phyloP scores from a whole-genome alignment of 2,797 vertebrate genomes.

The Argyrosomus regius region DNA sequence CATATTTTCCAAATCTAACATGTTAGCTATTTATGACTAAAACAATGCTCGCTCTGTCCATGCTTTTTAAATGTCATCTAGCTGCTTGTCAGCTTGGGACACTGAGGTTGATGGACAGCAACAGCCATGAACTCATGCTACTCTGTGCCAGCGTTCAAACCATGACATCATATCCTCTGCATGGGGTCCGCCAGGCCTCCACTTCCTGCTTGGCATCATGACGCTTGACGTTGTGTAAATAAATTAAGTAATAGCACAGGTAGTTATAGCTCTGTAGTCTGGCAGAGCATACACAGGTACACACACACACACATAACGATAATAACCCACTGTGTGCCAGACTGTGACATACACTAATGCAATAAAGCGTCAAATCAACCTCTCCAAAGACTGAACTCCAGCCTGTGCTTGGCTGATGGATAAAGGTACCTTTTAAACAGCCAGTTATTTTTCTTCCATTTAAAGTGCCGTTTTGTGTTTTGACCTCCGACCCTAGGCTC shows the following conservation, averaged over 20 bases:
- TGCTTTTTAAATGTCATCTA: slow-evolving; percentile 57
- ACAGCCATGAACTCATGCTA: slow-evolving; percentile 62
- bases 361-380: slow-evolving; percentile 70
- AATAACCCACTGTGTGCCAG: slow-evolving; percentile 36
- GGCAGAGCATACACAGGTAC: slow-evolving; percentile 20
- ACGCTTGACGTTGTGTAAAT: slow-evolving; percentile 68
- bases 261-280: slow-evolving; percentile 49
- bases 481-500: slow-evolving; percentile 55
- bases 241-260: slow-evolving; percentile 67
- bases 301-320: slow-evolving; percentile 5
- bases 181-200: slow-evolving; percentile 49
- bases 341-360: slow-evolving; percentile 65
- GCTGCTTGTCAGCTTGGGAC: slow-evolving; percentile 54
- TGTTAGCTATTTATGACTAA: slow-evolving; percentile 55
- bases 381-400: slow-evolving; percentile 52
- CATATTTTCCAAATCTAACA: slow-evolving; percentile 72
- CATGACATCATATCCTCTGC: slow-evolving; percentile 75
- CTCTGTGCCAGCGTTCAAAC: slow-evolving; percentile 40
- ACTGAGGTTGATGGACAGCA: slow-evolving; percentile 67
- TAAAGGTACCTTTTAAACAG: slow-evolving; percentile 41
- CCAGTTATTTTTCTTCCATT: slow-evolving; percentile 63
- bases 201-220: slow-evolving; percentile 73
- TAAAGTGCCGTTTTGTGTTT: slow-evolving; percentile 46
- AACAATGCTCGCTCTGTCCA: slow-evolving; percentile 75
- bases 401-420: slow-evolving; percentile 43